Evolutionary conservation across 2,113 vertebrate genomes (phyloP), one percentile per base, ranked within the genome.

Genomic region (Catharus minimus): DNA sequence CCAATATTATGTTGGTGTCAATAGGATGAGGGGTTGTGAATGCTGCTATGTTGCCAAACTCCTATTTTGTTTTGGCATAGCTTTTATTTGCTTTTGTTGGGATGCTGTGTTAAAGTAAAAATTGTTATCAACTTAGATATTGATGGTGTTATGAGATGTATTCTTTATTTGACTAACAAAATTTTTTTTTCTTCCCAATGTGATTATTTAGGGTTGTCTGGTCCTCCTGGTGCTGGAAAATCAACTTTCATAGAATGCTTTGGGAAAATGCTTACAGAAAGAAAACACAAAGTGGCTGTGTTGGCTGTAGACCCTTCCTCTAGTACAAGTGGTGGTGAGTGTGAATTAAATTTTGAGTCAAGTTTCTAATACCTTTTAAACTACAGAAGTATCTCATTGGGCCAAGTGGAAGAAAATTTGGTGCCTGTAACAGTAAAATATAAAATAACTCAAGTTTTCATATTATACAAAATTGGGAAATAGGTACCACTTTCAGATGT

Each of bases 231-330:
- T 92, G 99, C 99, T 89, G 99, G 99, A 61, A 99, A 99, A 96
- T 99, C 99, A 0, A 98, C 99, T 32, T 99, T 99, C 95, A 99
- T 99, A 82, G 99, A 99, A 95, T 98, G 98, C 75, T 98, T 99
- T 96, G 99, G 99, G 47, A 99, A 99, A 89, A 99, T 99, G 99
- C 97, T 99, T 86, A 99, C 99, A 2, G 98, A 96, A 81, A 97
- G 97, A 86, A 99, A 98, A 47, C 98, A 99, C 92, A 99, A 97
- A 96, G 97, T 99, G 24, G 98, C 99, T 21, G 99, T 99, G 66
- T 93, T 99, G 84, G 99, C 99, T 53, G 99, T 99, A 39, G 99
- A 99, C 73, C 99, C 99, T 18, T 99, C 99, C 2, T 99, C 99
- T 38, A 99, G 98, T 92, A 99, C 99, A 21, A 99, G 98, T 82